A percentile compares a stretch with the other conserved stretches of the same genome.
Evolutionary conservation across 2,113 vertebrate species (phyloP).

Genomic region (Cephalopterus ornatus): DNA sequence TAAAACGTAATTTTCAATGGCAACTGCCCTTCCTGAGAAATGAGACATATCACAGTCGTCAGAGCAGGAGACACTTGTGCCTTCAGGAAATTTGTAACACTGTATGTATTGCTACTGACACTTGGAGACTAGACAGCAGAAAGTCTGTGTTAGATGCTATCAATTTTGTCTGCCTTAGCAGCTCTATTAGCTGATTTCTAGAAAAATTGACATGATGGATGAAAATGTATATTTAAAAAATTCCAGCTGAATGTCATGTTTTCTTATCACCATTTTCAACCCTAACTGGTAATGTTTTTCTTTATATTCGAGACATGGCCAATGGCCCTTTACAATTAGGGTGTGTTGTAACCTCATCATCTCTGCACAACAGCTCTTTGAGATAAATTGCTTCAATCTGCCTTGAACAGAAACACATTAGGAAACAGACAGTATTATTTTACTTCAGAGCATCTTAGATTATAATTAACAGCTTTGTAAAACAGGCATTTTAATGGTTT

Average conservation of each 20-base stretch:
- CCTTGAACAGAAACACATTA: background rate
- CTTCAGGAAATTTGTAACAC: slow-evolving; percentile 49
- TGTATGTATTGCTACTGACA: slow-evolving; percentile 61
- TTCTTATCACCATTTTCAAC: slow-evolving; percentile 15
- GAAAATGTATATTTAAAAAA: background rate
- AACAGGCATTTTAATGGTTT: background rate
- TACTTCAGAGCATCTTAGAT: background rate
- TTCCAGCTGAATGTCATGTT: background rate
- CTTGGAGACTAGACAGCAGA: slow-evolving; percentile 37
- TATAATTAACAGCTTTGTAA: slow-evolving; percentile 12
- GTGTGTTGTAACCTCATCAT: background rate
- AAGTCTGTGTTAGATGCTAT: slow-evolving; percentile 37
- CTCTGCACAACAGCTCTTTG: background rate
- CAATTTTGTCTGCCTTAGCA: slow-evolving; percentile 36
- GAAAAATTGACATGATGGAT: background rate
- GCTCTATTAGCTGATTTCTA: slow-evolving; percentile 37
- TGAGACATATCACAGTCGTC: slow-evolving; percentile 13
- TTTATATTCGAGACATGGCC: slow-evolving; percentile 16
- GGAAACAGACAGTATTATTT: slow-evolving; percentile 5
- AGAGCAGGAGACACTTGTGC: slow-evolving; percentile 9
- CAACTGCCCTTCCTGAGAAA: slow-evolving; percentile 56
- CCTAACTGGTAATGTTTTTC: background rate
- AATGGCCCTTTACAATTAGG: background rate
- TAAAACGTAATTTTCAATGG: slow-evolving; percentile 50
- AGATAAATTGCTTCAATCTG: slow-evolving; percentile 11